Evolutionary conservation across 2,113 vertebrate genomes (phyloP), one percentile per base, ranked within the genome.

Genomic region (Heteronetta atricapilla): DNA sequence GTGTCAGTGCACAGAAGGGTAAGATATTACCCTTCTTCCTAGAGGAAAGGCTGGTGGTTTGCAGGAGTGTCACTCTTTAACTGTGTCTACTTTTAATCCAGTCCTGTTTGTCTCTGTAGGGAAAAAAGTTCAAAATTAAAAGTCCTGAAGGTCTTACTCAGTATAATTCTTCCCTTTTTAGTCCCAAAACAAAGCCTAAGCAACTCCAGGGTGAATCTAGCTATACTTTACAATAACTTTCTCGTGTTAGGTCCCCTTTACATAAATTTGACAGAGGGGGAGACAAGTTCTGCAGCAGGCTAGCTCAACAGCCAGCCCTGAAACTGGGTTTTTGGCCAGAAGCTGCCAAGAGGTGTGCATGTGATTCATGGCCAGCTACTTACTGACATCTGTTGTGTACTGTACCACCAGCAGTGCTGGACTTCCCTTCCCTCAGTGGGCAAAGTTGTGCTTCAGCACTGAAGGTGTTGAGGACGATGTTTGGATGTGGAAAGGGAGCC

Each of bases 401-500:
- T 14, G 11, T 11, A 8, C 5, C 50, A 70, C 34, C 52, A 75
- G 33, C 2, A 1, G 14, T 19, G 60, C 62, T 60, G 66, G 31
- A 10, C 29, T 79, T 67, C 17, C 6, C 10, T 33, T 38, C 53
- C 12, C 56, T 42, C 20, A 59, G 60, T 56, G 67, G 63, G 10
- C 21, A 14, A 3, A 59, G 60, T 2, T 44, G 21, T 67, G 28
- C 64, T 38, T 62, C 59, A 28, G 40, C 40, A 46, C 42, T 59
- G 86, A 3, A 70, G n/a, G 26, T 38, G 0, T 12, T 14, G 77
- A 66, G 44, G 4, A 14, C 2, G 48, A 40, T 26, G 17, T 21
- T 42, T 29, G 55, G 58, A 18, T 0, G 0, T 2, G 50, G 50
- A 50, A 46, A 21, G 36, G 50, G 36, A 77, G 55, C 5, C 0